Percentiles rank a stretch among this genome's conserved stretches.
Evolutionary conservation across 2,888 invertebrate species (phyloP).

Genomic region (Rugalucina vietnamica): DNA sequence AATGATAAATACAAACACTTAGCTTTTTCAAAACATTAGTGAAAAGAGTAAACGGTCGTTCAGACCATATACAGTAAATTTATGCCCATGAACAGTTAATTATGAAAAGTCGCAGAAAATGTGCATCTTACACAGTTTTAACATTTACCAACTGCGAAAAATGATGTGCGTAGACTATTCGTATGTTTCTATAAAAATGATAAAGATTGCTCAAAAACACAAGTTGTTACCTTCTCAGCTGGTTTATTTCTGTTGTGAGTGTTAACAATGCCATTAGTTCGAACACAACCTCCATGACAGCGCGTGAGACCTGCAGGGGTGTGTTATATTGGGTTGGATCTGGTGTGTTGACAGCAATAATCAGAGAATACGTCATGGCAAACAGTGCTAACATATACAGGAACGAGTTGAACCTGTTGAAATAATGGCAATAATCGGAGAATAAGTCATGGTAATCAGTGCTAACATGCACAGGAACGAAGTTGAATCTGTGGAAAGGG

Average conservation of each 20-base stretch:
- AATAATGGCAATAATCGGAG: conserved; percentile 59
- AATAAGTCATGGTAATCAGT: conserved; percentile 69
- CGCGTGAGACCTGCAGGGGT: conserved; percentile 71
- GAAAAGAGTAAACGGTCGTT: too few relatives aligned
- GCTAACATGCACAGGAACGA: conserved; percentile 70
- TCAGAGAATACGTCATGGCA: conserved; percentile 70
- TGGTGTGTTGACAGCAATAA: conserved; percentile 63
- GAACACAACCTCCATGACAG: conserved; percentile 70
- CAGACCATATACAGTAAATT: too few relatives aligned
- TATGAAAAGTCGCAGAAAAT: too few relatives aligned
- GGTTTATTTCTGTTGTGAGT: conserved; percentile 72
- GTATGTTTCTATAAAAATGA: too few relatives aligned
- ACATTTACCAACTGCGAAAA: too few relatives aligned
- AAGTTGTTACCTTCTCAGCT: conserved; percentile 77
- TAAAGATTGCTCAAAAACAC: too few relatives aligned
- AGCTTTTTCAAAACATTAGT: too few relatives aligned
- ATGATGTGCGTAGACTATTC: too few relatives aligned
- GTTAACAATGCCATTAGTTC: conserved; percentile 62
- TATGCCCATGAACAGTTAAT: too few relatives aligned
- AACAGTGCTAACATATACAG: conserved; percentile 71
- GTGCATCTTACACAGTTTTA: too few relatives aligned
- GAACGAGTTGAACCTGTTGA: conserved; percentile 65
- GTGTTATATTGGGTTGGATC: conserved; percentile 71
- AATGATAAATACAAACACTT: too few relatives aligned
- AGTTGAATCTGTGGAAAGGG: conserved; percentile 63